These are phyloP conservation scores for Squalus acanthias DNA, from an alignment of 2,797 vertebrate genomes.

Conservation along the genomic window DNA sequence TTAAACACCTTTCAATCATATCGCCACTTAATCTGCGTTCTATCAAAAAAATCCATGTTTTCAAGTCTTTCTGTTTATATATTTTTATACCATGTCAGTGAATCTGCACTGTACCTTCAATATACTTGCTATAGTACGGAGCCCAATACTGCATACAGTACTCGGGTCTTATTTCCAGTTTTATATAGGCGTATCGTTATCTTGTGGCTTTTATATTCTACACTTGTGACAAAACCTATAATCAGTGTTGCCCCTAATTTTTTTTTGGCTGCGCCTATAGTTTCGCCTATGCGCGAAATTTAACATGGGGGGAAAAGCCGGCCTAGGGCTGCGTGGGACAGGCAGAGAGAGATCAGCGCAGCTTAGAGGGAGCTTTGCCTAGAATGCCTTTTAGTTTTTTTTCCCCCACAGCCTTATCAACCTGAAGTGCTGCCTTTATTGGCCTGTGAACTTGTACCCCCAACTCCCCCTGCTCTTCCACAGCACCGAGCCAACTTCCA, in stretches of 20 bases:
- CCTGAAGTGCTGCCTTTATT: not conserved
- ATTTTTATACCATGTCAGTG: not conserved
- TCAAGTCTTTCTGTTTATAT: not conserved
- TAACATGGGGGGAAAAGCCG: no score
- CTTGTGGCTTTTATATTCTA: not conserved
- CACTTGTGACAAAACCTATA: not conserved
- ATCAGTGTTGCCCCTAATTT: no score
- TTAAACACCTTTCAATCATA: not conserved
- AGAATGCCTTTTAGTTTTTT: not conserved
- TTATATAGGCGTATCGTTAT: not conserved
- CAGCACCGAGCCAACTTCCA: not conserved
- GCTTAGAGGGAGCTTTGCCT: no score
- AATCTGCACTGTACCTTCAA: not conserved
- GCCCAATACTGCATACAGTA: not conserved
- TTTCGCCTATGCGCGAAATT: no score
- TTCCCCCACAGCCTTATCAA: not conserved
- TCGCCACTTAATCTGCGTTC: not conserved
- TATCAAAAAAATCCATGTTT: not conserved
- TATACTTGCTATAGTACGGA: not conserved
- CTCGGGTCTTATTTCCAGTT: not conserved
- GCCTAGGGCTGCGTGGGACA: no score
- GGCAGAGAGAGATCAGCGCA: no score
- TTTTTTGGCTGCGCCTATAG: no score
- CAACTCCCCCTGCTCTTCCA: not conserved
- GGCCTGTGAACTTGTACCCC: not conserved